Evolutionary conservation across 2,797 vertebrate species (phyloP).

Genomic region (Varecia variegata): DNA sequence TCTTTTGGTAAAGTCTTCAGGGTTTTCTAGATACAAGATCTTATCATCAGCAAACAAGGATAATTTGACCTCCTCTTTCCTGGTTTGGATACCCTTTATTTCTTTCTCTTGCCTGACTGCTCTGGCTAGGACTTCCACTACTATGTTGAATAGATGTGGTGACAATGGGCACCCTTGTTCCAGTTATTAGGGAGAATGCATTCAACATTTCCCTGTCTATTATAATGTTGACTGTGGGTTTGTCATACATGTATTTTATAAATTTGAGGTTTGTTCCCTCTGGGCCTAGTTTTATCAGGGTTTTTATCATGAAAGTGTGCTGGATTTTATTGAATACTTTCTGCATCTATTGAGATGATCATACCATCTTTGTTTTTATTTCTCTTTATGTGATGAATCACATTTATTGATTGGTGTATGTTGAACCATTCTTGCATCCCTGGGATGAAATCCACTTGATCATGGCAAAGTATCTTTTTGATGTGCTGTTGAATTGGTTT

Average conservation of each 20-base stretch:
- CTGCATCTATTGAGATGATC: background rate
- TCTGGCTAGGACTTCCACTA: background rate
- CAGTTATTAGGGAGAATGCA: background rate
- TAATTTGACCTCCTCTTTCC: background rate
- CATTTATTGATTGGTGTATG: background rate
- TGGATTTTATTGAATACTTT: background rate
- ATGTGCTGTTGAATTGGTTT: background rate
- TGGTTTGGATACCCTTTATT: background rate
- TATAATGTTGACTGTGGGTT: background rate
- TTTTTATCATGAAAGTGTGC: background rate
- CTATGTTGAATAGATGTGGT: background rate
- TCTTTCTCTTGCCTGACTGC: background rate
- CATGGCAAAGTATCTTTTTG: background rate
- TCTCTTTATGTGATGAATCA: background rate
- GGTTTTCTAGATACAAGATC: too few species aligned
- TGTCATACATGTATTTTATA: background rate
- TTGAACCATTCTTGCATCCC: background rate
- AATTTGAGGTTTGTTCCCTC: background rate
- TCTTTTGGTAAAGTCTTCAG: too few species aligned
- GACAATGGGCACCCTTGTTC: background rate
- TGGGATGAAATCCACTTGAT: background rate
- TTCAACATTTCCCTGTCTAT: background rate
- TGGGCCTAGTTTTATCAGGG: background rate
- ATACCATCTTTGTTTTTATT: background rate
- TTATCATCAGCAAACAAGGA: background rate